Percentiles rank a stretch among this genome's conserved stretches.
Conservation (phyloP, 2,113 vertebrate genomes). For the Python bivittatus region DNA sequence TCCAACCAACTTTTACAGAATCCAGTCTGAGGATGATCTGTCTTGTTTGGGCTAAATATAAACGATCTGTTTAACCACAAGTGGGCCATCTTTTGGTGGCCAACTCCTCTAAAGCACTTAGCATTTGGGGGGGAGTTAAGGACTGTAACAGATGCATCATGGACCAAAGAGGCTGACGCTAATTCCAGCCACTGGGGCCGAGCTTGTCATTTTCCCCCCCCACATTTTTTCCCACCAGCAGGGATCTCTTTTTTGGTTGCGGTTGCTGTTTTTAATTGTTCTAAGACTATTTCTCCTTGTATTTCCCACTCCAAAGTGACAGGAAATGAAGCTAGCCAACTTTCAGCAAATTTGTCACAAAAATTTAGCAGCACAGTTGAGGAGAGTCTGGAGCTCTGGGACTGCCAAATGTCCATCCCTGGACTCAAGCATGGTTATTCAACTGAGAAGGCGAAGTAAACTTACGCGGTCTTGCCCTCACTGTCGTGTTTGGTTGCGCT, state of each 20-base stretch:
- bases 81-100: not conserved
- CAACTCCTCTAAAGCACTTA: not conserved
- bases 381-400: not conserved
- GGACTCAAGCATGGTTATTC: not conserved
- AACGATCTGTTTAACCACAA: not conserved
- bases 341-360: not conserved
- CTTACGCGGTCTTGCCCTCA: slow-evolving; percentile 97
- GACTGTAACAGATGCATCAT: not conserved
- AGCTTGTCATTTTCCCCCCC: not conserved
- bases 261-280: not conserved
- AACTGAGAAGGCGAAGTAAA: slow-evolving; percentile 7
- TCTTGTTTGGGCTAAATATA: not conserved
- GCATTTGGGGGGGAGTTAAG: not conserved
- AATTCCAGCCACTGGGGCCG: not conserved
- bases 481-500: slow-evolving; percentile 89
- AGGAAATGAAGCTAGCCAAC: not conserved
- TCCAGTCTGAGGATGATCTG: not conserved
- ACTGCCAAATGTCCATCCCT: not conserved
- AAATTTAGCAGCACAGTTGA: not conserved
- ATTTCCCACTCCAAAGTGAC: not conserved
- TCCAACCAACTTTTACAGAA: not conserved
- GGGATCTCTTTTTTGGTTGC: not conserved
- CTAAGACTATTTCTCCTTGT: not conserved
- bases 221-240: not conserved
- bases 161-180: not conserved